Evolutionary conservation across 1,140 invertebrate species (phyloP).

Genomic region (Drosophila subpulchrella): DNA sequence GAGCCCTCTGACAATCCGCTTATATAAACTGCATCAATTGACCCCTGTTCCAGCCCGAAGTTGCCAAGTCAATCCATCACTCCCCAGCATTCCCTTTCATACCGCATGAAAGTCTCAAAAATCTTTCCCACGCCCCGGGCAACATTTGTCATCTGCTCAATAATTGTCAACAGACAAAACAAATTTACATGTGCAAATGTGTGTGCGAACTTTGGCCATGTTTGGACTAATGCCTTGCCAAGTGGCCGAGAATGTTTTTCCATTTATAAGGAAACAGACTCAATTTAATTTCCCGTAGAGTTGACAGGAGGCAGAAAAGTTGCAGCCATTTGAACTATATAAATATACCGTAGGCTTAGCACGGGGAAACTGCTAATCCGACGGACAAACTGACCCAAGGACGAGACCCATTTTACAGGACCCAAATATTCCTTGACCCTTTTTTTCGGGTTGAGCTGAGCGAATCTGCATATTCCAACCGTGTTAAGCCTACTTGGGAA

Average conservation of each 20-base stretch:
- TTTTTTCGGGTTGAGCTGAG: conserved; percentile 44
- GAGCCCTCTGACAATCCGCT: neutral
- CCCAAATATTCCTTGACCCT: conserved; percentile 58
- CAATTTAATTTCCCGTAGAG: conserved; percentile 77
- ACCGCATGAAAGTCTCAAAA: conserved; percentile 22
- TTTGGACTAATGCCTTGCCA: conserved; percentile 56
- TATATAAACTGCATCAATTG: conserved; percentile 11
- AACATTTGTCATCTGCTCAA: conserved; percentile 76
- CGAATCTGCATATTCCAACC: conserved; percentile 75
- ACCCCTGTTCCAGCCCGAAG: conserved; percentile 5
- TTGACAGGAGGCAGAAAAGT: conserved; percentile 54
- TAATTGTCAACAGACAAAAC: conserved; percentile 66
- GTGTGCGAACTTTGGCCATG: conserved; percentile 30
- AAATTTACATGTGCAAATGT: conserved; percentile 36
- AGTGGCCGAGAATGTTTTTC: conserved; percentile 66
- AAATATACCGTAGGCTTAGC: conserved; percentile 78
- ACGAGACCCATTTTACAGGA: conserved; percentile 50
- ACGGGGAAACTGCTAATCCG: conserved; percentile 66
- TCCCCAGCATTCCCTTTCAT: neutral
- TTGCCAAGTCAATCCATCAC: conserved; percentile 33
- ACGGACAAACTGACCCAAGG: conserved; percentile 19
- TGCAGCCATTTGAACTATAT: conserved; percentile 70
- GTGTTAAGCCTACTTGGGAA: conserved; percentile 80
- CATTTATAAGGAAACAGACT: conserved; percentile 77
- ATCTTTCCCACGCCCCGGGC: conserved; percentile 5